Evolutionary conservation across 2,113 vertebrate genomes (phyloP), one percentile per base, ranked within the genome.

Genomic region (Bubo scandiacus): DNA sequence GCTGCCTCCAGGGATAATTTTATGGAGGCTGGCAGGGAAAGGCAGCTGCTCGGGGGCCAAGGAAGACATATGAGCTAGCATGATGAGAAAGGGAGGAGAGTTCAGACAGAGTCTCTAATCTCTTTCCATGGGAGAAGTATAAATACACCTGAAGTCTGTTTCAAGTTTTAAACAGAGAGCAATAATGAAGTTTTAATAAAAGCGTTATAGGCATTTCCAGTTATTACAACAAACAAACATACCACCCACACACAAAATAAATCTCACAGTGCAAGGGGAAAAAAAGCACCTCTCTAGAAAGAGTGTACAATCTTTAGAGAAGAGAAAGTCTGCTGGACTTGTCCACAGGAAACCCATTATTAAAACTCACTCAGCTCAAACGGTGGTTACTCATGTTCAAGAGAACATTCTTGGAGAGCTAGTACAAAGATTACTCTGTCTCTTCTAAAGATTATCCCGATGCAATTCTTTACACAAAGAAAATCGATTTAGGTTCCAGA

Each of bases 111-210:
- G 73, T 15, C 94, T 94, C 94, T 94, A 45, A 94, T 96, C 92
- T 94, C 88, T 40, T 85, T 92, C 94, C 95, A 88, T 0, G 7
- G 15, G 5, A 85, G 21, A 73, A 92, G 55, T 7, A 68, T 58
- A 94, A 97, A 95, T 88, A 96, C 90, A 94, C 90, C 95, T 94
- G 82, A 88, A 93, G 62, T 27, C 54, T 77, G 75, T 77, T 81
- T 58, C 62, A 66, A 45, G 34, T 45, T 71, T 59, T 29, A 73
- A 84, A 58, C 55, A 45, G 25, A 36, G 66, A 40, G 62, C 1
- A n/a, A 63, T 47, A n/a, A 80, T 34, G 22, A 15, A n/a, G 71
- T 54, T 85, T 87, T 62, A 57, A 21, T 92, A 27, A 82, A 94
- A 82, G 58, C 25, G 0, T 58, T 27, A 5, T 1, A 68, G 66